Evolutionary conservation across 2,797 vertebrate genomes (phyloP), one percentile per base, ranked within the genome.

Genomic region (Morelia viridis): DNA sequence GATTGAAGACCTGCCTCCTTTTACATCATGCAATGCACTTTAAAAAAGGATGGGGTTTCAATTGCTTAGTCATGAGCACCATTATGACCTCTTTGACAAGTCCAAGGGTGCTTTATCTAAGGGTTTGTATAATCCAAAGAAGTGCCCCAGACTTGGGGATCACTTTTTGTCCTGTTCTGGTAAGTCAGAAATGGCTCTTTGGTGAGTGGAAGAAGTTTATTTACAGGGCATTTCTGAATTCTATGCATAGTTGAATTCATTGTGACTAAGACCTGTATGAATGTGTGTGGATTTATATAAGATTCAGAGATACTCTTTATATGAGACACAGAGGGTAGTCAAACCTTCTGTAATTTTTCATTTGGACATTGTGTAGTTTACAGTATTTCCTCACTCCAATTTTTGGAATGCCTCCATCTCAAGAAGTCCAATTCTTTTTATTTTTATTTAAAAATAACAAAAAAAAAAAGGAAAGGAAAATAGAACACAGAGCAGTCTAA

Each of bases 321-420:
- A 56, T 64, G 57, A 11, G 15, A 58, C 17, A 86, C 53, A 60
- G 17, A 41, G 11, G 1, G 26, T 5, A 31, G 88, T 80, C 57
- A 80, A 87, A 80, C 2, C 5, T 93, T 46, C 28, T 19, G 84
- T 89, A 50, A 89, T 68, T 68, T 31, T 58, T 92, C 58, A 58
- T 94, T 92, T 91, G 68, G 93, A 89, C 56, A 84, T 80, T 64
- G n/a, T 50, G 46, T 5, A 85, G 88, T 58, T 65, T 41, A 65
- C 10, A 1, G 26, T 35, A 76, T 89, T 76, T 50, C 0, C 0
- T 1, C 1, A 0, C 0, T 0, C 85, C 84, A 0, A 7, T n/a
- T 24, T 91, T 91, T 64, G 92, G 85, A 76, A 91, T 76, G 62
- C 0, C 26, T 88, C 57, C 90, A 89, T 5, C 95, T 50, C 28